Base-by-base conservation (phyloP, 2,888 invertebrate species). In the Lycocerus yunnanus region DNA sequence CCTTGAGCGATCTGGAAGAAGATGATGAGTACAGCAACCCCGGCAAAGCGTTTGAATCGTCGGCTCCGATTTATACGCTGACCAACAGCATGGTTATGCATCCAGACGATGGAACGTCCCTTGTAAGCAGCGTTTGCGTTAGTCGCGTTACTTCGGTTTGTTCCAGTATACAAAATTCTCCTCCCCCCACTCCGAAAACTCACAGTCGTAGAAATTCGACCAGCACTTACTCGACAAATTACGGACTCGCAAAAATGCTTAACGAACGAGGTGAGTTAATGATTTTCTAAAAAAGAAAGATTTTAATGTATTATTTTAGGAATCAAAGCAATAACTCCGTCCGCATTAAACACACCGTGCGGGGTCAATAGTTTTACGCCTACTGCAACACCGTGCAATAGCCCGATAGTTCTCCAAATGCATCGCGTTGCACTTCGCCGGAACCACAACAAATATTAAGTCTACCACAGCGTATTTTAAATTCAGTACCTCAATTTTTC, bases 71-170 rank as follows among this genome's bases (percentile, higher is more conserved):
- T 9, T 97, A 94, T 84, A 97, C 97, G 0, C 94, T 91, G 82
- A 97, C 97, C 6, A 96, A 95, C 84, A 95, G 97, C 84, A 95
- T 93, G 76, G 95, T 97, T 14, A 90, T 95, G 87, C 97, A 97
- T 88, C 97, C 97, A 0, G 95, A 95, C 85, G 96, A 96, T 86
- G 93, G 93, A 72, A 93, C 90, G 77, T 92, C 93, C 59, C 88
- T n/a, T 4, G 71, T 71, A 15, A 43, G 69, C 13, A 91, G 90
- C 80, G 86, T 91, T 58, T 88, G 89, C 18, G 90, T 90, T 59
- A 92, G 92, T 77, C 91, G 90, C 84, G 92, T 94, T 85, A 92
- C 90, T 83, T 94, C 91, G 79, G 92, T 84, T 81, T 90, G 88
- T 87, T 92, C 86, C 87, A 91, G 88, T 76, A 85, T 88, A 80